Conservation (phyloP, 2,888 invertebrate species). For the Microdon myrmicae region DNA sequence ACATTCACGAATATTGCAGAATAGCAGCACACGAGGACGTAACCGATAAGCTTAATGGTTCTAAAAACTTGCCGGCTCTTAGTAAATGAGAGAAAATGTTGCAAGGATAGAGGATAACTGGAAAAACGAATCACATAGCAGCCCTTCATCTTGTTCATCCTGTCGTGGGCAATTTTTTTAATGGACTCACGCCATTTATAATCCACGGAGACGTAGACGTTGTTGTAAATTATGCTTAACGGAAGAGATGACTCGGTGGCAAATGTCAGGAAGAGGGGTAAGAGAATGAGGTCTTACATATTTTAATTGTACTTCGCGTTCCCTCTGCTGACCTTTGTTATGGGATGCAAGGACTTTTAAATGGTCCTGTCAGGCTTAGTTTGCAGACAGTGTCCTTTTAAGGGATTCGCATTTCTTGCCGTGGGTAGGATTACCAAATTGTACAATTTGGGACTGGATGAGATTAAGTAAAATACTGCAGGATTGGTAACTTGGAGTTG, state of each 20-base stretch:
- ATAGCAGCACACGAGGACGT: slow-evolving; percentile 24
- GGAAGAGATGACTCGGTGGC: neutral
- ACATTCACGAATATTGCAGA: neutral
- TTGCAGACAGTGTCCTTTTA: no score
- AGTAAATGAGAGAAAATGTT: slow-evolving; percentile 6
- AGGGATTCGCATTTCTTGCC: no score
- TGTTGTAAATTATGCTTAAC: slow-evolving; percentile 23
- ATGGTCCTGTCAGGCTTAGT: no score
- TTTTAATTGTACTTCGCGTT: no score
- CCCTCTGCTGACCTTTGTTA: no score
- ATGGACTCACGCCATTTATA: slow-evolving; percentile 33
- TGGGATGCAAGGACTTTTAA: no score
- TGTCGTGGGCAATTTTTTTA: slow-evolving; percentile 29
- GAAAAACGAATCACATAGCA: slow-evolving; percentile 7
- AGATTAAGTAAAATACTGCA: no score
- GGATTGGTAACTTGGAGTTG: no score
- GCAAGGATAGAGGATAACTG: neutral
- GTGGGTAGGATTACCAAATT: no score
- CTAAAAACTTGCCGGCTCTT: slow-evolving; percentile 35
- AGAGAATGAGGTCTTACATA: no score
- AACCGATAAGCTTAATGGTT: slow-evolving; percentile 42
- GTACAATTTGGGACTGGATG: no score
- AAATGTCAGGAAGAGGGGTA: no score
- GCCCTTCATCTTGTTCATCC: slow-evolving; percentile 10
- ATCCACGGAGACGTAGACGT: slow-evolving; percentile 33